Base-by-base conservation (phyloP, 2,113 vertebrate genomes). In the Neopipo cinnamomea region DNA sequence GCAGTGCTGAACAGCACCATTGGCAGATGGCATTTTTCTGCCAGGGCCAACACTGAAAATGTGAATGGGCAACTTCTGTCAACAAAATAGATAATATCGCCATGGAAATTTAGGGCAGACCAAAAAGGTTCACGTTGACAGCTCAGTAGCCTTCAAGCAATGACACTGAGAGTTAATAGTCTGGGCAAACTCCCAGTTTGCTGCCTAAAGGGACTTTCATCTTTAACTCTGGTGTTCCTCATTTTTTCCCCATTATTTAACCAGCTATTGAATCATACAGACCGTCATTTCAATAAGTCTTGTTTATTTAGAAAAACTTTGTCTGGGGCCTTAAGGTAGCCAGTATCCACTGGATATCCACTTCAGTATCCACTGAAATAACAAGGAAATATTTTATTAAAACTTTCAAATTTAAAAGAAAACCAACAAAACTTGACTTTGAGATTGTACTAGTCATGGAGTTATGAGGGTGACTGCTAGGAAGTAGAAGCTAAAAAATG, bases 91-190 rank as follows among this genome's bases (percentile, higher is more conserved):
- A n/a, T 65, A 41, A 27, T 11, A 73, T 37, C 31, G 65, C 24
- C 7, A 31, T 0, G 68, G 66, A 65, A 65, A 59, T 22, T 71
- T 53, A 20, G 42, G 24, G 23, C 88, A 66, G 42, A 49, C 2
- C 5, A 61, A 65, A 92, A 85, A 53, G 8, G 9, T 62, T 77
- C 0, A 0, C 0, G 0, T 27, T 89, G 53, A 50, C 35, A 84
- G 25, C 14, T 66, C 42, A 0, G 0, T 59, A 55, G 37, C 41
- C 9, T 12, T 70, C n/a, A 23, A 62, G 21, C 11, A 46, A 11
- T 9, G 6, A n/a, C 13, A 41, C 6, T 1, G 18, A 56, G 33
- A 39, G 17, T 22, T 68, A 87, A 71, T 27, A 27, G 14, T 14
- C 61, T n/a, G 16, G 47, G 10, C 8, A 67, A 44, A 22, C 8